Base-by-base conservation (phyloP, 2,888 invertebrate species). In the Caenorhabditis angaria region DNA sequence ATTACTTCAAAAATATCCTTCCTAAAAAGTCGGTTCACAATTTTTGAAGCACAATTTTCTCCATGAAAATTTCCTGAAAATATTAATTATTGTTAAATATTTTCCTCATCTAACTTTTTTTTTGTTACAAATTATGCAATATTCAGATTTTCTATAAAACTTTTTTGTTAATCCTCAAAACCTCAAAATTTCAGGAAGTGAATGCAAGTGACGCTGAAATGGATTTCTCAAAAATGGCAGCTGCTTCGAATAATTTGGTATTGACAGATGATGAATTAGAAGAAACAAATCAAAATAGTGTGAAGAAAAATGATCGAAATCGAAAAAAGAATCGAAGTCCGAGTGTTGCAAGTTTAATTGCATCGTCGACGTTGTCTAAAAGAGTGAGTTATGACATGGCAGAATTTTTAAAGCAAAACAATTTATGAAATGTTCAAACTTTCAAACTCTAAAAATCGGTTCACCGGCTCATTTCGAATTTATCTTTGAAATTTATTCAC, bases 191-290 rank as follows among this genome's bases (percentile, higher is more conserved):
- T n/a, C 41, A 41, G 41, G 63, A 70, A 56, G 58, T 72, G 6
- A 64, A 61, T n/a, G 57, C 24, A 1, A 60, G 51, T 47, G 72
- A 72, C 29, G 72, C 72, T 22, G 72, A 72, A 54, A 48, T 32
- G 35, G 72, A 72, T 48, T 72, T 72, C 48, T 67, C 72, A 0
- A n/a, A 63, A 8, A 64, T 72, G 72, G 61, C 72, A 0, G 67
- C 64, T 1, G 67, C 67, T 0, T 58, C 67, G n/a, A 58, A 48
- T 25, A 59, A 54, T 35, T 57, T 67, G 12, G 56, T 66, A 54
- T 35, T 58, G 28, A 28, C 10, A 10, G 58, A 61, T n/a, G 65
- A 67, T 20, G 67, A 71, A 29, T 62, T n/a, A 41, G 35, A 56
- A 32, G 56, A n/a, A 55, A 25, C n/a, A 22, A 51, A 6, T 22